Base-by-base conservation (phyloP, 1,140 invertebrate species). In the Saxidomus purpurata region DNA sequence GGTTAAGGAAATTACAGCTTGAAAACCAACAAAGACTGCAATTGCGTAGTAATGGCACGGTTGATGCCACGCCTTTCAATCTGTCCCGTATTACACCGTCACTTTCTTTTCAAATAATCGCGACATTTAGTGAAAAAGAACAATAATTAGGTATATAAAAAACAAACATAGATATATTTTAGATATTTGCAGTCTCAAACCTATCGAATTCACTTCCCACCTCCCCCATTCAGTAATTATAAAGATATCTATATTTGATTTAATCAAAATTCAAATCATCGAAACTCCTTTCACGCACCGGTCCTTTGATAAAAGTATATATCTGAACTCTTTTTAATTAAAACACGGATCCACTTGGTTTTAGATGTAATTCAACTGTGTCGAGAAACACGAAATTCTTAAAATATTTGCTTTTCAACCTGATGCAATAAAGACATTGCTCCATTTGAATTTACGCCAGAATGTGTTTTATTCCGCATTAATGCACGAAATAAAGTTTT, bases 191-290 rank as follows among this genome's bases (percentile, higher is more conserved):
- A 36, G 67, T 17, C 67, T 71, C 34, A 38, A 11, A 71, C 67
- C 9, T 71, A 71, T 71, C 67, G 17, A 38, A 28, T 36, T 40
- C 67, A 19, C 15, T 36, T 71, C 67, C 67, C 67, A 71, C 67
- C 67, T 71, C 36, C 67, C 15, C 34, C 19, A 71, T 71, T 38
- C 67, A 71, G 8, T 71, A 38, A 71, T 71, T 71, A 71, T 71
- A 63, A n/a, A 71, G 67, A 71, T 40, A 71, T 71, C 67, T 22
- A 38, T 71, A 28, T 71, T 71, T 71, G 36, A 71, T 71, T 71
- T 71, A 71, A 71, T 71, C 67, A 71, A 71, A 71, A 71, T 71
- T 71, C 67, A 71, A 71, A 71, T 71, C 22, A 28, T 17, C 67
- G 67, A 71, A 38, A 3, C 67, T 28, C 67, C 67, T 28, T 71